Conservation (phyloP, 2,888 invertebrate species). For the Orchesella flavescens region DNA sequence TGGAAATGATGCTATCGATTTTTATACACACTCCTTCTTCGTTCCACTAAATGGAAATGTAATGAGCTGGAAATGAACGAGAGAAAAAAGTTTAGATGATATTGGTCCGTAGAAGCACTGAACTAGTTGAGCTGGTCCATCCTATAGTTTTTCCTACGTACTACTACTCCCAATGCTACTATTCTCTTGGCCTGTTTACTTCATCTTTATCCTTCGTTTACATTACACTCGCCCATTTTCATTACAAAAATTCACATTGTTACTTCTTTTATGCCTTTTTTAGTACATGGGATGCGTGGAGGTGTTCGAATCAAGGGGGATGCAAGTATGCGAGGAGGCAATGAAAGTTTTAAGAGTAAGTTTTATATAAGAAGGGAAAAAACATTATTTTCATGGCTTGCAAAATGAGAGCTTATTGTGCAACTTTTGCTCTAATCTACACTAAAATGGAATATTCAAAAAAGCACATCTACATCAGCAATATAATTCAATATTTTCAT, state of each 20-base stretch:
- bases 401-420: no score
- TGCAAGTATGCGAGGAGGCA: slow-evolving; percentile 99
- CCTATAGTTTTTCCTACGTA: neutral
- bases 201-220: neutral
- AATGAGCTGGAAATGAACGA: no score
- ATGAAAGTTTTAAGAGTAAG: slow-evolving; percentile 95
- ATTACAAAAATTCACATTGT: neutral
- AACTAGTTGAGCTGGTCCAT: no score
- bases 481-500: no score
- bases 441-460: no score
- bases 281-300: slow-evolving; percentile 98
- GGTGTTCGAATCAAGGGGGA: slow-evolving; percentile 98
- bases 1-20: slow-evolving; percentile 2
- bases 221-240: neutral
- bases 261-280: slow-evolving; percentile 72
- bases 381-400: no score
- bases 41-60: no score
- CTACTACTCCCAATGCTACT: neutral
- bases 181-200: neutral
- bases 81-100: no score
- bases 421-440: no score
- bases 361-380: slow-evolving; percentile 17
- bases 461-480: no score
- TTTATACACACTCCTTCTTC: neutral
- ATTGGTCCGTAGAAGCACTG: neutral